Base-by-base conservation (phyloP, 2,888 invertebrate species). In the Lasioglossum pauxillum region DNA sequence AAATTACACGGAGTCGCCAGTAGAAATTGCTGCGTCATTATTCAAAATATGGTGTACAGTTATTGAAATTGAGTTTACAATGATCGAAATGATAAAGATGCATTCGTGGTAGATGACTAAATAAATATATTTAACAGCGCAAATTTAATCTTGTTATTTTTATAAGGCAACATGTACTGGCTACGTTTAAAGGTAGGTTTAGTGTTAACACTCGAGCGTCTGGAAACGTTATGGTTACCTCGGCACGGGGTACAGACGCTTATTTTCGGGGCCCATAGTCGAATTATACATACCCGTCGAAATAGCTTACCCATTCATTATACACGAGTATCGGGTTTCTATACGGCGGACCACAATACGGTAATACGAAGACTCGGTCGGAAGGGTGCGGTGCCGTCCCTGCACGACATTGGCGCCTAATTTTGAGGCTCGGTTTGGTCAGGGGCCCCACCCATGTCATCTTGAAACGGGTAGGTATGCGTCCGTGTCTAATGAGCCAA, bases 401-500 rank as follows among this genome's bases (percentile, higher is more conserved):
- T 82, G 81, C 77, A 76, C 80, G 82, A 86, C 89, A 82, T 88
- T 72, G 91, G 82, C 90, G 91, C 87, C 88, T 91, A 91, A 91
- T 91, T 90, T 88, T 60, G 79, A 88, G 90, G 82, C 81, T 80
- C 41, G 84, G 86, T 81, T 81, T 57, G 83, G 83, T 60, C 80
- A 78, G 82, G 75, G 83, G 53, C 89, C 86, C 84, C 89, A 84
- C 86, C 86, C 90, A 82, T 88, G 86, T 89, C 91, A 86, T 90
- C 84, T 83, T 79, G 87, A 89, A 85, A 41, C 85, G 82, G 87
- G 71, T 73, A 82, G 87, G 85, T 84, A 82, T 83, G 83, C 83
- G 81, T 83, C 86, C 86, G 84, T 84, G 76, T 84, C 91, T 90
- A 90, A 90, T 87, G 89, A 90, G 90, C 82, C 84, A 89, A 90